phyloP scores from a whole-genome alignment of 2,797 vertebrate genomes.

The Phrynocephalus forsythii region DNA sequence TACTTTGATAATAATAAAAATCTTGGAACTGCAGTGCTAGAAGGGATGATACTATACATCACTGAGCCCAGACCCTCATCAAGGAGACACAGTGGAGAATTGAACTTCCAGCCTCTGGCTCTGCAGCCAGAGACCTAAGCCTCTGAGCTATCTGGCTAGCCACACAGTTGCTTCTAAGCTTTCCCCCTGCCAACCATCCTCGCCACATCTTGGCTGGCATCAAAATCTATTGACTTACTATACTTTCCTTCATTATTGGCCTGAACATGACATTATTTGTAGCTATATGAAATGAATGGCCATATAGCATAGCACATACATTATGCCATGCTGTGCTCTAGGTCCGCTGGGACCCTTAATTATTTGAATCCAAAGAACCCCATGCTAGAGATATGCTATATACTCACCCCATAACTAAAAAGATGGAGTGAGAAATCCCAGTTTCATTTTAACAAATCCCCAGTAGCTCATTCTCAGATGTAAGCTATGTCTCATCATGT shows the following conservation, averaged over 20 bases:
- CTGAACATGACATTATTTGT: not conserved
- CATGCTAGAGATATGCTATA: not conserved
- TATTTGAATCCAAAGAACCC: not conserved
- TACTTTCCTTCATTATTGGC: not conserved
- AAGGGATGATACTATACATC: too few relatives aligned
- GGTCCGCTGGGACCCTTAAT: not conserved
- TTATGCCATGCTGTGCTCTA: not conserved
- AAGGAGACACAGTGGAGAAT: too few relatives aligned
- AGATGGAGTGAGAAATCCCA: constrained; percentile 14
- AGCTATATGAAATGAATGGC: not conserved
- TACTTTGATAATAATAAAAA: too few relatives aligned
- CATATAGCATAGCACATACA: not conserved
- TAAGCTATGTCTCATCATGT: constrained; percentile 23
- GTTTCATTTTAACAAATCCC: constrained; percentile 18
- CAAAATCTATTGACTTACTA: not conserved
- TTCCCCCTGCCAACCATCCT: not conserved
- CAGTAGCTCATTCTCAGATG: constrained; percentile 21
- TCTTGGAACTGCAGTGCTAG: too few relatives aligned
- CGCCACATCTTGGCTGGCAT: not conserved
- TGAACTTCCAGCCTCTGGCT: too few relatives aligned
- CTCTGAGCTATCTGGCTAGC: too few relatives aligned
- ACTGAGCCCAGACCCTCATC: too few relatives aligned
- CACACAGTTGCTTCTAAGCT: not conserved
- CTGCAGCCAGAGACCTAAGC: too few relatives aligned
- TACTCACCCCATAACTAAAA: not conserved